Conservation (phyloP, 2,888 invertebrate genomes). For the Caenorhabditis sp. region DNA sequence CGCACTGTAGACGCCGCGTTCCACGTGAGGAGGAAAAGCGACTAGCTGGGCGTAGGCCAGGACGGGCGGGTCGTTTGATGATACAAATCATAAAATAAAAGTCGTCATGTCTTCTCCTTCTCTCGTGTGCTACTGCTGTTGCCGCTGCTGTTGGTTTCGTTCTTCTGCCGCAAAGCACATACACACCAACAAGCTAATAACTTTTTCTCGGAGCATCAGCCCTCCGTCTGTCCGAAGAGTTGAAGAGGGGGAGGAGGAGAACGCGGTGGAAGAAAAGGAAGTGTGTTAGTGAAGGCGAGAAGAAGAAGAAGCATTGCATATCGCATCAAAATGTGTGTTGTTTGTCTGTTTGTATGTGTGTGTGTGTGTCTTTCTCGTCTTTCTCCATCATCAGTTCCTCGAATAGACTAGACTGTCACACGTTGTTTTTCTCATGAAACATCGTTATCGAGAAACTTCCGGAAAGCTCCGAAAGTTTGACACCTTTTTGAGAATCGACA, state of each 20-base stretch:
- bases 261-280: neutral
- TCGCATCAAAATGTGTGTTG: neutral
- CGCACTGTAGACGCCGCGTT: neutral
- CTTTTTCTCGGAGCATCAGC: constrained; percentile 1
- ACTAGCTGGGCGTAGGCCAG: too few relatives aligned
- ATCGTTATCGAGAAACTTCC: too few relatives aligned
- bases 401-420: neutral
- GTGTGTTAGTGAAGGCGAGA: neutral
- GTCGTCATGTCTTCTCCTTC: constrained; percentile 2
- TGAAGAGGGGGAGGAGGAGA: neutral
- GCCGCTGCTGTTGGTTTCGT: neutral
- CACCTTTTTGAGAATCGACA: too few relatives aligned
- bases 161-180: too few relatives aligned
- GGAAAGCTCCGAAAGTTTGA: too few relatives aligned
- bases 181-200: neutral
- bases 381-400: neutral
- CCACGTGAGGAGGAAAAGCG: neutral
- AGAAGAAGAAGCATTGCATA: constrained; percentile 3
- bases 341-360: too few relatives aligned
- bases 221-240: neutral
- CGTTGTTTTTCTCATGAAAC: too few relatives aligned
- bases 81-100: constrained; percentile 7
- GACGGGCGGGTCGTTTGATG: neutral
- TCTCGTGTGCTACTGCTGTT: neutral
- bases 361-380: neutral